phyloP scores from a whole-genome alignment of 2,113 vertebrate species.

The Peromyscus polionotus region DNA sequence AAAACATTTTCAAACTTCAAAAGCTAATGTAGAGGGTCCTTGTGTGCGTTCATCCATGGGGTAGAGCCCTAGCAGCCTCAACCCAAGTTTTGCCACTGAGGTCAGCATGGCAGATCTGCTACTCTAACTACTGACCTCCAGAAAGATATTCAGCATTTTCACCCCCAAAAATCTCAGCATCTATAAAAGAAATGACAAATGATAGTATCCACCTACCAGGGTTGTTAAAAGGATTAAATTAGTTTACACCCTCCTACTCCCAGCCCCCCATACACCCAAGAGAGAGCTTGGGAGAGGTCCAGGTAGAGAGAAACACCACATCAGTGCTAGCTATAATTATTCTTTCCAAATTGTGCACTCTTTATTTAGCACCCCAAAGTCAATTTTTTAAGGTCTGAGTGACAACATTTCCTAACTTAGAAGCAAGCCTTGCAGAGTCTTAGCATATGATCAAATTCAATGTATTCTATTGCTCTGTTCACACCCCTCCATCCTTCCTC shows the following conservation, averaged over 20 bases:
- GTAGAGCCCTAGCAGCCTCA: background rate
- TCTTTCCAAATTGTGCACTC: constrained; percentile 35
- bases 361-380: constrained; percentile 51
- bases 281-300: background rate
- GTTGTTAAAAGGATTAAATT: constrained; percentile 28
- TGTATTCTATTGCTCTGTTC: background rate
- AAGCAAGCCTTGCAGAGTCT: background rate
- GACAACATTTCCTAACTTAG: constrained; percentile 53
- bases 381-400: background rate
- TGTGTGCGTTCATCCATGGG: background rate
- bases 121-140: background rate
- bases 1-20: background rate
- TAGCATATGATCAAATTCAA: background rate
- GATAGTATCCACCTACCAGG: constrained; percentile 59
- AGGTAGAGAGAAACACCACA: background rate
- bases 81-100: background rate
- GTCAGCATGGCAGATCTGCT: too few species aligned
- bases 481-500: background rate
- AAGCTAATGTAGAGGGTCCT: background rate
- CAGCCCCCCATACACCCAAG: background rate
- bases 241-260: constrained; percentile 52
- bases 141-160: background rate
- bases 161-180: background rate
- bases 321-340: constrained; percentile 52
- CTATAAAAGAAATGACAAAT: constrained; percentile 10